Evolutionary conservation across 2,113 vertebrate species (phyloP).

Genomic region (Lepisosteus oculatus): DNA sequence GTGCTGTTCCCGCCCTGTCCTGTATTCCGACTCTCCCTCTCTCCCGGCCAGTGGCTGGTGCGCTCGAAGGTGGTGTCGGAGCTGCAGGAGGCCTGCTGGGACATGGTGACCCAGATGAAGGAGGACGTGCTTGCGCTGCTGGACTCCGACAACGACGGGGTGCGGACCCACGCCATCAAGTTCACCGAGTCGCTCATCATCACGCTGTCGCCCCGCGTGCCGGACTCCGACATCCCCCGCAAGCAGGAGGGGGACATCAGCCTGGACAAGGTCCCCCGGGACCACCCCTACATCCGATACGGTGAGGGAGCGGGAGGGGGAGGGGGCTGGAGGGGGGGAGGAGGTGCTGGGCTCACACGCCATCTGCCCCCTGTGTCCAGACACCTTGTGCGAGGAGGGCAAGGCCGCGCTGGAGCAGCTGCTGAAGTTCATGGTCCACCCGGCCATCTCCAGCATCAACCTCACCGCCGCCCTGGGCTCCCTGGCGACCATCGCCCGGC

Average conservation of each 20-base stretch:
- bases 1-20: not conserved
- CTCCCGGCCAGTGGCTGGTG: conserved; percentile 79
- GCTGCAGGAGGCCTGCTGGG: conserved; percentile 91
- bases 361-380: conserved; percentile 45
- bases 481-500: conserved; percentile 83
- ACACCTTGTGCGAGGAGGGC: conserved; percentile 78
- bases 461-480: conserved; percentile 87
- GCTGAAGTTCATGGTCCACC: conserved; percentile 95
- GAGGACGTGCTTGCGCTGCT: conserved; percentile 79
- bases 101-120: conserved; percentile 87
- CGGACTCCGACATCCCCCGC: conserved; percentile 82
- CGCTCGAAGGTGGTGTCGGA: conserved; percentile 74
- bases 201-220: conserved; percentile 76
- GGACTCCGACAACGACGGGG: conserved; percentile 90
- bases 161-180: conserved; percentile 93
- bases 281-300: conserved; percentile 85
- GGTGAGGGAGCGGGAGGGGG: conserved; percentile 52
- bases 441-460: conserved; percentile 94
- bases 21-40: not conserved
- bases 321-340: no score
- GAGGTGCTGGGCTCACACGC: no score
- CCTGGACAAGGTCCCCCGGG: conserved; percentile 82
- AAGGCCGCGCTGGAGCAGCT: conserved; percentile 83
- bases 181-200: conserved; percentile 90
- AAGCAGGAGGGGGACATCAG: conserved; percentile 86